Conservation (phyloP, 2,888 invertebrate species). For the Dyspetes luteomarginatus region DNA sequence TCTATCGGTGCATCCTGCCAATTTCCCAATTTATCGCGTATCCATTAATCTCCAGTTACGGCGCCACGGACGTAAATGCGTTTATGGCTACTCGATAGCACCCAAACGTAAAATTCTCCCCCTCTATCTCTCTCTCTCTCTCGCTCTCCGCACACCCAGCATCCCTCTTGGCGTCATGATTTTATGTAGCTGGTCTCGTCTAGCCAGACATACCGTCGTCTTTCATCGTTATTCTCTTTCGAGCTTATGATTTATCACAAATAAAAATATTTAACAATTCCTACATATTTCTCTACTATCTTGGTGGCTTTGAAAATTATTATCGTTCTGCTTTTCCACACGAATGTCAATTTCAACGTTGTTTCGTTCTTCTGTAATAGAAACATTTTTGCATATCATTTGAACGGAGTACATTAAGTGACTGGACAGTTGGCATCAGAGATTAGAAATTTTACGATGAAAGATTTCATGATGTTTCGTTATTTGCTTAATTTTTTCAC, state of each 20-base stretch:
- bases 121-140: not conserved
- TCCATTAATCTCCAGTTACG: constrained; percentile 67
- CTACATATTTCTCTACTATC: constrained; percentile 2
- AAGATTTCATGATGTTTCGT: not conserved
- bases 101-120: constrained; percentile 52
- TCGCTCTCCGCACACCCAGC: not conserved
- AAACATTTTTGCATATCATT: constrained; percentile 10
- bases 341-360: constrained; percentile 25
- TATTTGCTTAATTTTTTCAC: not conserved
- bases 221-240: constrained; percentile 5
- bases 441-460: constrained; percentile 22
- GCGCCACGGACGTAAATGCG: constrained; percentile 59
- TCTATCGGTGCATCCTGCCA: constrained; percentile 57
- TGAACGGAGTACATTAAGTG: not conserved
- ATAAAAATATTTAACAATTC: constrained; percentile 13
- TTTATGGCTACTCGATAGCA: constrained; percentile 64
- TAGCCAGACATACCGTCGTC: constrained; percentile 55
- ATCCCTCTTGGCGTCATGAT: constrained; percentile 41
- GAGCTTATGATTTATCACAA: constrained; percentile 25
- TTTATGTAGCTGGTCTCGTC: constrained; percentile 57
- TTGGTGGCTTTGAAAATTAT: not conserved
- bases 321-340: constrained; percentile 1
- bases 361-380: constrained; percentile 13
- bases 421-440: constrained; percentile 18
- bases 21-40: constrained; percentile 65